These are phyloP conservation scores for Calliphora vicina DNA, from an alignment of 1,140 invertebrate species.

Conservation along the genomic window DNA sequence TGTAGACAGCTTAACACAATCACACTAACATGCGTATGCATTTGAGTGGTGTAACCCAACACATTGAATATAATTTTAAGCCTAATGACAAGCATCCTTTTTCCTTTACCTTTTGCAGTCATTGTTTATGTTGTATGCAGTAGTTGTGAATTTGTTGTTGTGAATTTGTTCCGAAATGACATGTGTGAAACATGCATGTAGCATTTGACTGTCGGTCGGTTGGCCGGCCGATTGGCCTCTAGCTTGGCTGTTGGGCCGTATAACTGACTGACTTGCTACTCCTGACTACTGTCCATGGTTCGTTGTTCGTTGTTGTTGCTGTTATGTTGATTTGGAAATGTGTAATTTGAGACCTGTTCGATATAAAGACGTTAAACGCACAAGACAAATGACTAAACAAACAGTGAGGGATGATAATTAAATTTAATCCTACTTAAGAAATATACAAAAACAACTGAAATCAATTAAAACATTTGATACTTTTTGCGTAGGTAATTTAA, in stretches of 20 bases:
- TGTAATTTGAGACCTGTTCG: constrained; percentile 14
- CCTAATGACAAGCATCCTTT: constrained; percentile 30
- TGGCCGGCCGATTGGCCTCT: not conserved
- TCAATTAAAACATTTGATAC: constrained; percentile 25
- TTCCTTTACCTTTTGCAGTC: not conserved
- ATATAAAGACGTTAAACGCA: constrained; percentile 22
- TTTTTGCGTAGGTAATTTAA: not conserved
- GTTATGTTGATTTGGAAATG: not conserved
- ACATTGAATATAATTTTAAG: constrained; percentile 8
- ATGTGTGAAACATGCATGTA: constrained; percentile 16
- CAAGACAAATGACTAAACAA: constrained; percentile 28
- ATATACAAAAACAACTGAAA: not conserved
- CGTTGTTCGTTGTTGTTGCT: too few relatives aligned
- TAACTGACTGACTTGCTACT: not conserved
- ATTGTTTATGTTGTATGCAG: not conserved
- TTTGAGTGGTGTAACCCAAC: not conserved
- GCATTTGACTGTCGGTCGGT: not conserved
- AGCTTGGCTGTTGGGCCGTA: not conserved
- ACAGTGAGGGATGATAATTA: constrained; percentile 24
- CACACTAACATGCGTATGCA: not conserved
- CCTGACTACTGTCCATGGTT: not conserved
- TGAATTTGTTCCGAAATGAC: not conserved
- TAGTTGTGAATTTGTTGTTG: constrained; percentile 20
- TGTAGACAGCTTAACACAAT: constrained; percentile 12
- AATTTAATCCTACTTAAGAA: constrained; percentile 1